Conservation (phyloP, 2,113 vertebrate genomes). For the Cheirogaleus medius region DNA sequence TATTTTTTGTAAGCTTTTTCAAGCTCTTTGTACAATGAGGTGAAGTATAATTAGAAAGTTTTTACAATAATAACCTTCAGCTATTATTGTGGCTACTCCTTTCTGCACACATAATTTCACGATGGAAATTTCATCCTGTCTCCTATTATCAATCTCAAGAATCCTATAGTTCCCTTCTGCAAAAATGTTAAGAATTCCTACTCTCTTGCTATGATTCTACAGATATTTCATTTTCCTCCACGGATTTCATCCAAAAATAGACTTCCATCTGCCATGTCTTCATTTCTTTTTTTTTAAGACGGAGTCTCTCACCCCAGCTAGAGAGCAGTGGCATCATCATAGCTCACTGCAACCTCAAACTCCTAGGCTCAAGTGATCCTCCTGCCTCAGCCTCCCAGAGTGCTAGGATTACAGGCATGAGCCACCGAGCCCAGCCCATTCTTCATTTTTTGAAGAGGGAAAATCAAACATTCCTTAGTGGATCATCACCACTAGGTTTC, state of each 20-base stretch:
- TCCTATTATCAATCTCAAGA: not conserved
- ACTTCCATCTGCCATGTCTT: not conserved
- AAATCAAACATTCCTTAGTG: not conserved
- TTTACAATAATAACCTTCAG: not conserved
- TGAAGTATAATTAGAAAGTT: not conserved
- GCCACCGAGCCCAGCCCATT: no score
- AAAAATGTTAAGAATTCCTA: slow-evolving; percentile 23
- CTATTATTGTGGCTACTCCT: not conserved
- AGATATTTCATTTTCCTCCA: not conserved
- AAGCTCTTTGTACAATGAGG: not conserved
- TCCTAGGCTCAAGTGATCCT: no score
- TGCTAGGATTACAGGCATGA: no score
- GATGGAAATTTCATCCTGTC: not conserved
- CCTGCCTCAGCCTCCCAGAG: no score
- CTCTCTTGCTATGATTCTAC: not conserved
- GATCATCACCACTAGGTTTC: not conserved
- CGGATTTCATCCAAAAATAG: not conserved
- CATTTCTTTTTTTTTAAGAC: no score
- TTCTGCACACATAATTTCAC: slow-evolving; percentile 18
- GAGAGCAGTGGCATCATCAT: no score
- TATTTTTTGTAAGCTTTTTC: not conserved
- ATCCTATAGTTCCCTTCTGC: not conserved
- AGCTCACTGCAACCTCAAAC: no score
- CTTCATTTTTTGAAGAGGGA: not conserved
- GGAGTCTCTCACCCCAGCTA: no score